Evolutionary conservation across 2,888 invertebrate species (phyloP), one percentile per base, ranked within the genome.

Genomic region (Cheilosia impressa): DNA sequence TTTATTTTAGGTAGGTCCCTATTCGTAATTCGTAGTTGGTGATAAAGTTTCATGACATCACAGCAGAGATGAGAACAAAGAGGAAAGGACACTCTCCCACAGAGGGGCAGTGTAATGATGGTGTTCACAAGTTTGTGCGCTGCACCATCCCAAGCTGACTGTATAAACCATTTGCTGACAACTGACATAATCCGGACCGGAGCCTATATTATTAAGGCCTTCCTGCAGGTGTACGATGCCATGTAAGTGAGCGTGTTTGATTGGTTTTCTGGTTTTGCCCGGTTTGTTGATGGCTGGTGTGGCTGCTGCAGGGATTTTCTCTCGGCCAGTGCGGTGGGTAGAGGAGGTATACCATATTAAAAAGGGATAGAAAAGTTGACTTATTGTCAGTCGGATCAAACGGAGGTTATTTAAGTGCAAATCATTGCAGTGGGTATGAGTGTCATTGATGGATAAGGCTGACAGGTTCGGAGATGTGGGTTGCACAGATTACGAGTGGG

Each of bases 171-270:
- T 41, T 27, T 47, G 19, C 62, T 57, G 43, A 43, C 24, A 34
- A 31, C 58, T 58, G 65, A 41, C 31, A 47, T 47, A 75, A 66
- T 58, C 58, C 24, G 24, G 38, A 10, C 58, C 24, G 17, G 38
- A n/a, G 58, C 41, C 57, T 60, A 68, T 45, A 57, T 57, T 50
- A 75, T 65, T 65, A 76, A 31, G 58, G 58, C 13, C 34, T 50
- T 19, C n/a, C 9, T 65, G 63, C 34, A 47, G 63, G 75, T 75
- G 57, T 41, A 10, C 15, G 41, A 43, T 58, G 10, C 38, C 52
- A 71, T 58, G 17, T 10, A 19, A 50, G 34, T 58, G 47, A 34
- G 17, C 24, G 24, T 50, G 38, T 34, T 50, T 58, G 71, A 50
- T 71, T 58, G 58, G 50, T 66, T 57, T 66, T 17, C 52, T 27